Conservation (phyloP, 2,888 invertebrate genomes). For the Stenodema calcarata region DNA sequence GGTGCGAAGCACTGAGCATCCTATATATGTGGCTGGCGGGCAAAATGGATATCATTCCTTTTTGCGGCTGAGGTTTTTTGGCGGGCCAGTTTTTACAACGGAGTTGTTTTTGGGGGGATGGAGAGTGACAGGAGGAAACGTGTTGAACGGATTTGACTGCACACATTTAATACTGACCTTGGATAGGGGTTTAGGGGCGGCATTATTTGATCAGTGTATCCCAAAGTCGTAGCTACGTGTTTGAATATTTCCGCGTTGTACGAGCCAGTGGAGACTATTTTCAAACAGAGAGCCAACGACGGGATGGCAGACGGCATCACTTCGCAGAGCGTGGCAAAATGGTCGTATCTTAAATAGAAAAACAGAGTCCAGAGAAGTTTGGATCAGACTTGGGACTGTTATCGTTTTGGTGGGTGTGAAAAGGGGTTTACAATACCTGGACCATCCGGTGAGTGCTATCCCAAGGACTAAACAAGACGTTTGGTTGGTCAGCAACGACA, state of each 20-base stretch:
- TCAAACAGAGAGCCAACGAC: constrained; percentile 69
- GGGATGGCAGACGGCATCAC: constrained; percentile 71
- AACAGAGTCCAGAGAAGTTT: background rate
- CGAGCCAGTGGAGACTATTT: constrained; percentile 65
- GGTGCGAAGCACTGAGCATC: too few species aligned
- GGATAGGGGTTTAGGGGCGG: constrained; percentile 59
- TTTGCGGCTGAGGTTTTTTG: too few species aligned
- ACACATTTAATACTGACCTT: constrained; percentile 53
- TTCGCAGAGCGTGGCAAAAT: constrained; percentile 76
- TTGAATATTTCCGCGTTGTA: constrained; percentile 63
- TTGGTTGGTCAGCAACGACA: constrained; percentile 65
- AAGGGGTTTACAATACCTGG: constrained; percentile 64
- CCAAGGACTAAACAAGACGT: constrained; percentile 68
- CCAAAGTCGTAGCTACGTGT: constrained; percentile 61
- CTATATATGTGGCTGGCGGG: too few species aligned
- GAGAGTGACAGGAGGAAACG: too few species aligned
- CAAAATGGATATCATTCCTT: too few species aligned
- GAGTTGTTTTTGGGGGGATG: too few species aligned
- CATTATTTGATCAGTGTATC: constrained; percentile 58
- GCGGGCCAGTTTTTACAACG: too few species aligned
- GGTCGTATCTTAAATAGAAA: constrained; percentile 69
- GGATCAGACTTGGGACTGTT: too few species aligned
- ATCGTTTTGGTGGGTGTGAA: too few species aligned
- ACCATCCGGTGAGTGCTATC: constrained; percentile 76
- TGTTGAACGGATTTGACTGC: too few species aligned